phyloP scores from a whole-genome alignment of 1,140 invertebrate species.

The Stegodyphus dumicola region DNA sequence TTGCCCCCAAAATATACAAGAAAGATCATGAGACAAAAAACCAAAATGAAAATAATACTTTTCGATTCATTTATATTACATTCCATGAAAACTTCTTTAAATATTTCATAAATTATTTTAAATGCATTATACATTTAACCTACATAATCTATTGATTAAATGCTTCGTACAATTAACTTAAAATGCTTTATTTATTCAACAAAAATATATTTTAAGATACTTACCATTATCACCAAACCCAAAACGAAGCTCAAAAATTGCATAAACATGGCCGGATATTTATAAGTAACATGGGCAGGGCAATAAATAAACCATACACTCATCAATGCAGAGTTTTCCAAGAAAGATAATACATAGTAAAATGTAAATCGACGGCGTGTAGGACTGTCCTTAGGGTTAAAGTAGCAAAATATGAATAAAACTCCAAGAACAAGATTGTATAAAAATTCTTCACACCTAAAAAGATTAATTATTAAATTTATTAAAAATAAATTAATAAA shows the following conservation, averaged over 20 bases:
- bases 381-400: constrained; percentile 64
- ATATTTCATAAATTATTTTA: too few species aligned
- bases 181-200: too few species aligned
- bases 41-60: too few species aligned
- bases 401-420: constrained; percentile 65
- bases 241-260: constrained; percentile 62
- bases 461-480: too few species aligned
- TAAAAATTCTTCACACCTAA: constrained; percentile 57
- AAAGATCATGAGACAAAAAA: too few species aligned
- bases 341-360: constrained; percentile 62
- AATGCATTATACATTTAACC: too few species aligned
- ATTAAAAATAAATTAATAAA: too few species aligned
- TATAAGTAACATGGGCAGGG: constrained; percentile 33
- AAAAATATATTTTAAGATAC: neutral
- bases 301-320: constrained; percentile 61
- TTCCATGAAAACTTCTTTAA: too few species aligned
- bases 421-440: constrained; percentile 60
- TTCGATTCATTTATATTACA: too few species aligned
- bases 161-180: too few species aligned
- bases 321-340: constrained; percentile 63
- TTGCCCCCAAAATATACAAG: too few species aligned
- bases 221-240: constrained; percentile 64
- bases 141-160: too few species aligned
- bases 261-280: constrained; percentile 58
- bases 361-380: constrained; percentile 63